Percentiles rank a stretch among this genome's conserved stretches.
phyloP scores from a whole-genome alignment of 1,140 invertebrate species.

The Mamestra configurata region DNA sequence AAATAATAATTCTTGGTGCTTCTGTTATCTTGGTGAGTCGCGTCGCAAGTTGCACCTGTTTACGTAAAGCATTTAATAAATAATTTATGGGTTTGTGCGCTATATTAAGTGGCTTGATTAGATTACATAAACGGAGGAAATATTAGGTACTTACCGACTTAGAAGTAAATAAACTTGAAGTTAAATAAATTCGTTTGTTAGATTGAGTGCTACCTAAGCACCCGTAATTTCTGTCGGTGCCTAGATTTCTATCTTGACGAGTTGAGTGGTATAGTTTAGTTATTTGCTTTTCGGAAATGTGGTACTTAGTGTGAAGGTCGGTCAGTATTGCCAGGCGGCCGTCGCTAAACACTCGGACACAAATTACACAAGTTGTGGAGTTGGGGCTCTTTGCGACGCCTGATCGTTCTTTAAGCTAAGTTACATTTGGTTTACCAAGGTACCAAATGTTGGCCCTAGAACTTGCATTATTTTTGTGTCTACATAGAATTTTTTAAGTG shows the following conservation, averaged over 20 bases:
- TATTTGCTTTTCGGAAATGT: neutral
- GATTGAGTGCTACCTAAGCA: neutral
- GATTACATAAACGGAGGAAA: no score
- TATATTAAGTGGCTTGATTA: no score
- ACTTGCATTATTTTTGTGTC: no score
- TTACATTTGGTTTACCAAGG: neutral
- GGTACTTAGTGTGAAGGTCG: constrained; percentile 10
- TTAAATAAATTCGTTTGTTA: neutral
- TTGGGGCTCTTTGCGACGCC: no score
- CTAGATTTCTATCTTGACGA: constrained; percentile 11
- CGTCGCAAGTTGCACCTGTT: neutral
- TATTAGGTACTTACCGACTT: no score
- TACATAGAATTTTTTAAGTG: no score
- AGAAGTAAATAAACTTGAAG: no score
- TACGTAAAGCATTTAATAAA: neutral
- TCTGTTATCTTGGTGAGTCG: neutral
- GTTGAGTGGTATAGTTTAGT: neutral
- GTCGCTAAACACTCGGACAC: neutral
- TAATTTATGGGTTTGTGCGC: neutral
- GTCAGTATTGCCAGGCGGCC: neutral
- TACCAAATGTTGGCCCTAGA: neutral
- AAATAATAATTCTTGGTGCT: neutral
- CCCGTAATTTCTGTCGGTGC: neutral
- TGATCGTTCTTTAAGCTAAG: neutral
- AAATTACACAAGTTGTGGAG: neutral